Evolutionary conservation across 2,113 vertebrate genomes (phyloP).

Genomic region (Phaethornis superciliosus): DNA sequence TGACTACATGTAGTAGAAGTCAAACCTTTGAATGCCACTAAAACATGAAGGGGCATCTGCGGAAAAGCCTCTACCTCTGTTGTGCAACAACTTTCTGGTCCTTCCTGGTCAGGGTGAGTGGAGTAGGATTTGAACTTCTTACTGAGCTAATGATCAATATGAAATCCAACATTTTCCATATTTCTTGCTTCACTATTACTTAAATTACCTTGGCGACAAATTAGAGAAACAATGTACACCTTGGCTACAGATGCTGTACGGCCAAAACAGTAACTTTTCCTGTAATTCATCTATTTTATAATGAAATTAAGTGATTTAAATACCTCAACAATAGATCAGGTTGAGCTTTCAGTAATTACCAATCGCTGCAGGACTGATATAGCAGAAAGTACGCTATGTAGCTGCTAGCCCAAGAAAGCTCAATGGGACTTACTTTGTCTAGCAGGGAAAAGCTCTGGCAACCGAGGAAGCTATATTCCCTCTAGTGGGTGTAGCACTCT

Average conservation of each 20-base stretch:
- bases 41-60: neutral
- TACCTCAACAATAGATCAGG: slow-evolving; percentile 29
- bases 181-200: slow-evolving; percentile 29
- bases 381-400: slow-evolving; percentile 32
- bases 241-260: neutral
- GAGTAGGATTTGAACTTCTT: slow-evolving; percentile 17
- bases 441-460: neutral
- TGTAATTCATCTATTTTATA: slow-evolving; percentile 47
- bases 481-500: neutral
- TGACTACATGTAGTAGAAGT: neutral
- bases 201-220: slow-evolving; percentile 50
- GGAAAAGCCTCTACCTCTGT: neutral
- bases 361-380: slow-evolving; percentile 6
- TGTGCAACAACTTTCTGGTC: neutral
- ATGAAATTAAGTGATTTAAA: slow-evolving; percentile 67
- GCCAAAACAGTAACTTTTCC: slow-evolving; percentile 27
- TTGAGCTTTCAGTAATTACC: slow-evolving; percentile 54
- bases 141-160: slow-evolving; percentile 2
- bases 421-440: neutral
- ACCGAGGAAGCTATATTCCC: neutral
- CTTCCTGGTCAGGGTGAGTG: neutral
- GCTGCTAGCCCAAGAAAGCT: slow-evolving; percentile 36
- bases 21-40: neutral
- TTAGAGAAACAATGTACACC: slow-evolving; percentile 21
- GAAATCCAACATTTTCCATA: slow-evolving; percentile 17